Base-by-base conservation (phyloP, 1,140 invertebrate genomes). In the Trichonephila clavipes region DNA sequence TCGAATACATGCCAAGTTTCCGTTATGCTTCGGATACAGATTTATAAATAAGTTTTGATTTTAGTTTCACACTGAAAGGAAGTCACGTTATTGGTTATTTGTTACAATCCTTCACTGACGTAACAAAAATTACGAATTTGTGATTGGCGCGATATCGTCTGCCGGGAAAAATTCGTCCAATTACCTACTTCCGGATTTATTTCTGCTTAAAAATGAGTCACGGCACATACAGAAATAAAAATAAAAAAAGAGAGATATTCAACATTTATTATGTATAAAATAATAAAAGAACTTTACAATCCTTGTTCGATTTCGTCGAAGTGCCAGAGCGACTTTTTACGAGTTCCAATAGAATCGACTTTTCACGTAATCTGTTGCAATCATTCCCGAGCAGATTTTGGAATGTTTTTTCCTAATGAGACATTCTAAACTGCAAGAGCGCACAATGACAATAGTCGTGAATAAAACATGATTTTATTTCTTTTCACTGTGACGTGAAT, bases 251-350 rank as follows among this genome's bases (percentile, higher is more conserved):
- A 16, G 16, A 14, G 4, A 18, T 64, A 64, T 18, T 12, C 12
- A 77, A 14, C 28, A 40, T 77, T 40, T 51, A 51, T 51, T 51
- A 51, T 51, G 51, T 51, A 51, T 51, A 51, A 51, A 77, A 77
- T 16, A 72, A 24, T 28, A 16, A 40, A 16, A 40, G 28, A 28
- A 6, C 16, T 28, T 14, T 77, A 6, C 72, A 34, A 34, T 77
- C 28, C 28, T 77, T 77, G 72, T 77, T 77, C 72, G 72, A 77
- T 77, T 77, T 77, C 34, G 72, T 77, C 34, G 72, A 77, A 69
- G 66, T 14, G 28, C 66, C 7, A n/a, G n/a, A 40, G 2, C 28
- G 3, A 1, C 14, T 40, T 18, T 77, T 77, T 77, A 40, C 28
- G 34, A 77, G 28, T 40, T 14, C 72, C 12, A 24, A 34, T 40